phyloP scores from a whole-genome alignment of 1,140 invertebrate genomes.

The Acromyrmex echinatior region DNA sequence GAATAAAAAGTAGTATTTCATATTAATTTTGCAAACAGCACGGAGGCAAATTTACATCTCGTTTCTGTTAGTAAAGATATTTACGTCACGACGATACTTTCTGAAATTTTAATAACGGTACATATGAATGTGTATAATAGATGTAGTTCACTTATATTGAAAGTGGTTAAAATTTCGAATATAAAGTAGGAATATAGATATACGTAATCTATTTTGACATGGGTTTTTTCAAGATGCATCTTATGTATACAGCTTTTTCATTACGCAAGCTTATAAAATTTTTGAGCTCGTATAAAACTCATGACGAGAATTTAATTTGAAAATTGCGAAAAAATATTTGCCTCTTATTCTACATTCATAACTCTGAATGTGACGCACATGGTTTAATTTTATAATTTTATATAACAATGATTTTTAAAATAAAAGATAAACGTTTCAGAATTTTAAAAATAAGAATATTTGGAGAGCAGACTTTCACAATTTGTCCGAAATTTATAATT shows the following conservation, averaged over 20 bases:
- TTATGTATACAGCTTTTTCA: conserved; percentile 7
- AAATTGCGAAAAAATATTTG: conserved; percentile 20
- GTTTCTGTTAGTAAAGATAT: conserved; percentile 15
- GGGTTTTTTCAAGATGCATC: background rate
- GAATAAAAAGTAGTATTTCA: background rate
- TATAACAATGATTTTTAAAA: conserved; percentile 3
- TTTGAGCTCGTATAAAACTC: conserved; percentile 14
- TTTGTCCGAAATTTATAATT: no score
- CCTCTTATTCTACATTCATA: background rate
- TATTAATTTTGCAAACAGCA: conserved; percentile 26
- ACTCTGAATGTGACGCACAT: background rate
- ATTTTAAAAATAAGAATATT: background rate
- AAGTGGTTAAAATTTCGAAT: conserved; percentile 24
- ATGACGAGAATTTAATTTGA: conserved; percentile 13
- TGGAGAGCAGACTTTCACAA: no score
- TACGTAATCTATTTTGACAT: background rate
- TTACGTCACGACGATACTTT: background rate
- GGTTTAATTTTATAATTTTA: background rate
- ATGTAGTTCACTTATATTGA: background rate
- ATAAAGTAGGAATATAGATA: conserved; percentile 5
- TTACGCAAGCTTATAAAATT: conserved; percentile 33
- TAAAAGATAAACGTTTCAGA: background rate
- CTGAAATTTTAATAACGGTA: conserved; percentile 27
- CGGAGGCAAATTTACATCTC: conserved; percentile 14
- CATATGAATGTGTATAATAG: background rate